phyloP scores from a whole-genome alignment of 1,140 invertebrate genomes.

The Diorhabda carinulata region DNA sequence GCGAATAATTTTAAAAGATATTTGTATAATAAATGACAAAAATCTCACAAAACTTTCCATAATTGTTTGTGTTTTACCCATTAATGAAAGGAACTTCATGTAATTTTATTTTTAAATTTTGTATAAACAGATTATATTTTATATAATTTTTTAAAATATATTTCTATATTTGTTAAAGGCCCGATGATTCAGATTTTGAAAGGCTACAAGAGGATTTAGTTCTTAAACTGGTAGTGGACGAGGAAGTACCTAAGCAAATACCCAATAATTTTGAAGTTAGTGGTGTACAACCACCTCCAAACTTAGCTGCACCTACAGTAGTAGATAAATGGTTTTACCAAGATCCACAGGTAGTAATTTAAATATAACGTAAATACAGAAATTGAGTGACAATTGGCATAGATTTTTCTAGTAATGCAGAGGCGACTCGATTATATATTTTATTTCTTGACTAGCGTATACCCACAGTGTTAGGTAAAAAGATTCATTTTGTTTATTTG shows the following conservation, averaged over 20 bases:
- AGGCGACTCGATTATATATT: no score
- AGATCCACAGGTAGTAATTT: constrained; percentile 64
- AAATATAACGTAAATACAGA: constrained; percentile 1
- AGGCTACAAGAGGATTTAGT: constrained; percentile 70
- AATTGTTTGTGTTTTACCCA: no score
- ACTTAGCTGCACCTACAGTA: constrained; percentile 35
- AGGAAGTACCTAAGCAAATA: constrained; percentile 51
- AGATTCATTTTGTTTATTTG: neutral
- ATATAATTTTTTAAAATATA: no score
- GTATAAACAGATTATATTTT: no score
- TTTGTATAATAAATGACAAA: no score
- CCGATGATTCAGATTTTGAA: constrained; percentile 55
- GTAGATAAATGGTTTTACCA: constrained; percentile 78
- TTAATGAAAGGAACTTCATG: no score
- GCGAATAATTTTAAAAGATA: no score
- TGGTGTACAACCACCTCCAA: constrained; percentile 42
- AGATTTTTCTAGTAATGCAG: no score
- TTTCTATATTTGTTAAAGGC: neutral
- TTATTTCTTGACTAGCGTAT: no score
- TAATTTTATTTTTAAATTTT: no score
- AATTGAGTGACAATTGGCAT: no score
- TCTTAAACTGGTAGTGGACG: constrained; percentile 69
- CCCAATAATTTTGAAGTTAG: constrained; percentile 35
- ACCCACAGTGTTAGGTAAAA: neutral
- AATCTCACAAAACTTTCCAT: no score